Evolutionary conservation across 2,113 vertebrate genomes (phyloP).

Genomic region (Hippocampus mohnikei): DNA sequence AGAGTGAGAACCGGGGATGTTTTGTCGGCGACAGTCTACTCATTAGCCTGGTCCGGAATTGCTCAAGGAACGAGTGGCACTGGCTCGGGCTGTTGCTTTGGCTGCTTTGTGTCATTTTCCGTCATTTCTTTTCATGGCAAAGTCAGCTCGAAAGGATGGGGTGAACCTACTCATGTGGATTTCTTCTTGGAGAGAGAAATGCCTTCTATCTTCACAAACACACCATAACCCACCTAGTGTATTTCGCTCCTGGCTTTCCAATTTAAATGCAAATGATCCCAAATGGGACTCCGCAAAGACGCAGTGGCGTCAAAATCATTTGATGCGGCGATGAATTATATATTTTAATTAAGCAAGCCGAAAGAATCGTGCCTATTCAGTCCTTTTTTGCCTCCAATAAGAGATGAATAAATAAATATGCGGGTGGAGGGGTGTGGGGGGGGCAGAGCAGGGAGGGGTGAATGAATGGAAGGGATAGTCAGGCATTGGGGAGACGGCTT

Average conservation of each 20-base stretch:
- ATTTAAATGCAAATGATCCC: conserved; percentile 74
- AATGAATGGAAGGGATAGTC: conserved; percentile 32
- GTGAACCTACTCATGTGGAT: conserved; percentile 18
- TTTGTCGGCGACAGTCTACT: not conserved
- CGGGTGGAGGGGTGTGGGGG: conserved; percentile 14
- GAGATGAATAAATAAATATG: conserved; percentile 71
- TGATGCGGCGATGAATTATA: conserved; percentile 70
- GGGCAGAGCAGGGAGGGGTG: conserved; percentile 6
- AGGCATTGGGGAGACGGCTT: conserved; percentile 44
- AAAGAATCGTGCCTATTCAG: conserved; percentile 64
- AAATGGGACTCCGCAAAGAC: conserved; percentile 64
- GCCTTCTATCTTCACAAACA: conserved; percentile 34
- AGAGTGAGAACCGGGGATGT: not conserved
- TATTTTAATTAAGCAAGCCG: conserved; percentile 74
- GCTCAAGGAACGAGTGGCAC: not conserved
- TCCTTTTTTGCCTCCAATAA: conserved; percentile 60
- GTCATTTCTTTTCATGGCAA: conserved; percentile 1
- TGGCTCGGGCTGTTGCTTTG: conserved; percentile 8
- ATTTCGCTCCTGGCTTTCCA: conserved; percentile 65
- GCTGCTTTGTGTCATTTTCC: not conserved
- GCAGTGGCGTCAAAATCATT: conserved; percentile 63
- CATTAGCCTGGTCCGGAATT: not conserved
- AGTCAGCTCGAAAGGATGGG: conserved; percentile 11
- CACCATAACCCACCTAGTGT: conserved; percentile 31
- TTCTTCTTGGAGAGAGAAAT: conserved; percentile 38